Evolutionary conservation across 2,113 vertebrate species (phyloP).

Genomic region (Eulacestoma nigropectus): DNA sequence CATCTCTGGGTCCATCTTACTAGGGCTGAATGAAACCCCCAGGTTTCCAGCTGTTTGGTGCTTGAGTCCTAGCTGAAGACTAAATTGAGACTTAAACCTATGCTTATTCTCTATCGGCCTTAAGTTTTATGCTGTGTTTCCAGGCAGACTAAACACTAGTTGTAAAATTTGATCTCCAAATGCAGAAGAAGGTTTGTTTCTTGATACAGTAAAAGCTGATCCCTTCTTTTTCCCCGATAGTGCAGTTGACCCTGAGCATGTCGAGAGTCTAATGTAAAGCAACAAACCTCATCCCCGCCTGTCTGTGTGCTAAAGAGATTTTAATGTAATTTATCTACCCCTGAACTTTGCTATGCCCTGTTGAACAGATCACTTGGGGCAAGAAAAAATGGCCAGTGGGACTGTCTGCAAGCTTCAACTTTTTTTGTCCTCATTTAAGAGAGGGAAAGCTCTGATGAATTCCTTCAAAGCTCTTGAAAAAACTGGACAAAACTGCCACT

Average conservation of each 20-base stretch:
- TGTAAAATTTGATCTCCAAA: neutral
- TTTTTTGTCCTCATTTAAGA: conserved; percentile 37
- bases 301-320: neutral
- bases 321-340: neutral
- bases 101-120: neutral
- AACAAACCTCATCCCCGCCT: neutral
- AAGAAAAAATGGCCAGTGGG: neutral
- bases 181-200: neutral
- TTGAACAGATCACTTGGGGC: neutral
- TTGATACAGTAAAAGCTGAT: neutral
- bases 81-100: neutral
- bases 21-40: neutral
- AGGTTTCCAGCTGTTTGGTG: neutral
- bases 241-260: neutral
- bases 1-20: neutral
- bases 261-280: neutral
- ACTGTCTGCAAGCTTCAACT: neutral
- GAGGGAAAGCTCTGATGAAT: conserved; percentile 18
- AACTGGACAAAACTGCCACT: conserved; percentile 60
- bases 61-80: neutral
- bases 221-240: neutral
- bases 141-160: neutral
- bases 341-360: neutral
- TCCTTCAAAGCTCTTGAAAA: conserved; percentile 45
- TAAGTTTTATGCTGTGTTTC: neutral